Conservation (phyloP, 1,140 invertebrate species). For the Batillaria attramentaria region DNA sequence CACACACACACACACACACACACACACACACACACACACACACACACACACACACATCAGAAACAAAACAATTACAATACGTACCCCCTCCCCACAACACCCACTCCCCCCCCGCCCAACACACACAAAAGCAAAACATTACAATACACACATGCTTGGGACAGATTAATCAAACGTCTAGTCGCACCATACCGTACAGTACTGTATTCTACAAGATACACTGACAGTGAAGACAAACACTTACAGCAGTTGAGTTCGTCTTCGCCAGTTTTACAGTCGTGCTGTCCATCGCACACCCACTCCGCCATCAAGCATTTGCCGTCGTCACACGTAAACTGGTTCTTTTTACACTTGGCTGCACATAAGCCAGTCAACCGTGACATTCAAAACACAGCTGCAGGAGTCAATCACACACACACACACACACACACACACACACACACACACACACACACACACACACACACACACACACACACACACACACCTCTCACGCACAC, state of each 20-base stretch:
- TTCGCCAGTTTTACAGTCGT: conserved; percentile 41
- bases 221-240: no score
- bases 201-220: no score
- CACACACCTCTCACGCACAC: background rate
- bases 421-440: background rate
- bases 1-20: conserved; percentile 13
- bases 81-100: no score
- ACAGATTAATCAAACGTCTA: no score
- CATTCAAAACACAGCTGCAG: no score
- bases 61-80: no score
- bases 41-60: background rate
- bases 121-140: no score
- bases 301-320: conserved; percentile 53
- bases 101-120: no score
- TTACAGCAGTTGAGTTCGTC: conserved; percentile 49
- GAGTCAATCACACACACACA: background rate
- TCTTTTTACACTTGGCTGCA: conserved; percentile 33
- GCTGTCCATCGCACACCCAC: conserved; percentile 59
- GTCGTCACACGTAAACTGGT: conserved; percentile 36
- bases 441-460: background rate
- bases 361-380: no score
- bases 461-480: conserved; percentile 13
- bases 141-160: no score
- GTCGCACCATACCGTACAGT: no score
- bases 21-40: conserved; percentile 10